phyloP scores from a whole-genome alignment of 2,113 vertebrate genomes.

The Dolichallabes microphthalmus region DNA sequence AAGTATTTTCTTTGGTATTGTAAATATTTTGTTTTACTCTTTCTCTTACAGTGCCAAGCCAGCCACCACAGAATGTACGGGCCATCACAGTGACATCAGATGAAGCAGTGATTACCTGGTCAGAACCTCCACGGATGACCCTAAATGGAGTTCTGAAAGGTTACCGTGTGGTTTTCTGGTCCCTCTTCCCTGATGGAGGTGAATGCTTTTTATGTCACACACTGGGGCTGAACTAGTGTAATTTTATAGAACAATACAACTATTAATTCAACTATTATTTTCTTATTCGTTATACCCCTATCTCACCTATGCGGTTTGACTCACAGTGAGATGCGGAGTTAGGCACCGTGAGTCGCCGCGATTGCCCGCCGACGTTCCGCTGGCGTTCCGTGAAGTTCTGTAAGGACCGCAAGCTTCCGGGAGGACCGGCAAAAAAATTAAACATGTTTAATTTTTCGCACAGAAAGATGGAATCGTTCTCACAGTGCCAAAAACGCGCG shows the following conservation, averaged over 20 bases:
- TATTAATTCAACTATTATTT: not conserved
- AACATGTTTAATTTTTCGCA: no score
- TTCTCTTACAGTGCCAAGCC: constrained; percentile 84
- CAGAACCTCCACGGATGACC: constrained; percentile 90
- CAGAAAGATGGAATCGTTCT: no score
- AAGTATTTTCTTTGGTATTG: not conserved
- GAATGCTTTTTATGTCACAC: constrained; percentile 74
- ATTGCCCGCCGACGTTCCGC: no score
- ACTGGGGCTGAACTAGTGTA: constrained; percentile 72
- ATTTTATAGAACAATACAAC: constrained; percentile 62
- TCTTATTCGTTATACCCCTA: constrained; percentile 13
- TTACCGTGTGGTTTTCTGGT: constrained; percentile 98
- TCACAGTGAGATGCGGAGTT: no score
- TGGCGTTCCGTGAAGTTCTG: no score
- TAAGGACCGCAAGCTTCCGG: no score
- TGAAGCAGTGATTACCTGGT: constrained; percentile 94
- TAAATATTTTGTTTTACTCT: constrained; percentile 7
- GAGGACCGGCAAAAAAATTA: no score
- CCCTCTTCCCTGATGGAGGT: constrained; percentile 94
- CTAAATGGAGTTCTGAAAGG: constrained; percentile 97
- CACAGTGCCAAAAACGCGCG: no score
- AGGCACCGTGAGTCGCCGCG: no score
- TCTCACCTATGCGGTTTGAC: no score
- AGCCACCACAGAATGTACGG: constrained; percentile 92
- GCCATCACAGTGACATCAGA: constrained; percentile 96